Percentiles rank a stretch among this genome's conserved stretches.
Conservation (phyloP, 2,797 vertebrate species). For the Acrossocheilus wenchowensis region DNA sequence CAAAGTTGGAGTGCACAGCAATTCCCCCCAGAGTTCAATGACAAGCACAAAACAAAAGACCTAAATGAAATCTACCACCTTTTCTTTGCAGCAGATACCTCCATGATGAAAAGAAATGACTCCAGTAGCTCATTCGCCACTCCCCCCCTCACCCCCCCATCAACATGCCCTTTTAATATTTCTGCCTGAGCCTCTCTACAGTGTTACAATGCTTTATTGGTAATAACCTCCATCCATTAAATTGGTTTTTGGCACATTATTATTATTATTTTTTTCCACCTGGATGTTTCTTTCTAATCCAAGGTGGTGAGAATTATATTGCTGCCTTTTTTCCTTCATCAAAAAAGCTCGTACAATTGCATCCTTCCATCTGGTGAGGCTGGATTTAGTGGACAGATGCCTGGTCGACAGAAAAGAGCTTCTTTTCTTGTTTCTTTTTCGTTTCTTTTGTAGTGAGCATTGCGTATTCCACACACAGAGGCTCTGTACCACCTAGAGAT, state of each 20-base stretch:
- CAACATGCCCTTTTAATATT: conserved; percentile 60
- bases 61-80: conserved; percentile 66
- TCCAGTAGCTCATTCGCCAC: conserved; percentile 28
- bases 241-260: conserved; percentile 55
- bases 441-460: not conserved
- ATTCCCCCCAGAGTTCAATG: conserved; percentile 63
- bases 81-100: conserved; percentile 58
- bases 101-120: conserved; percentile 60
- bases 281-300: conserved; percentile 57
- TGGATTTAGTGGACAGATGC: conserved; percentile 23
- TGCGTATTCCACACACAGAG: not conserved
- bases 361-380: conserved; percentile 24
- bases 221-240: conserved; percentile 63
- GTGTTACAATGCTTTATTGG: conserved; percentile 62
- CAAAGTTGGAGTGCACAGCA: conserved; percentile 51
- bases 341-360: conserved; percentile 36
- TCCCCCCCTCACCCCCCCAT: conserved; percentile 4
- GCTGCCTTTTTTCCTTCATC: conserved; percentile 15
- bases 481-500: not conserved
- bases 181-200: conserved; percentile 49
- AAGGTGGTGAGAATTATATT: conserved; percentile 53
- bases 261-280: conserved; percentile 9
- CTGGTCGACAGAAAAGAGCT: not conserved
- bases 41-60: conserved; percentile 65
- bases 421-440: conserved; percentile 42